Conservation (phyloP, 2,113 vertebrate species). For the Pungitius pungitius region DNA sequence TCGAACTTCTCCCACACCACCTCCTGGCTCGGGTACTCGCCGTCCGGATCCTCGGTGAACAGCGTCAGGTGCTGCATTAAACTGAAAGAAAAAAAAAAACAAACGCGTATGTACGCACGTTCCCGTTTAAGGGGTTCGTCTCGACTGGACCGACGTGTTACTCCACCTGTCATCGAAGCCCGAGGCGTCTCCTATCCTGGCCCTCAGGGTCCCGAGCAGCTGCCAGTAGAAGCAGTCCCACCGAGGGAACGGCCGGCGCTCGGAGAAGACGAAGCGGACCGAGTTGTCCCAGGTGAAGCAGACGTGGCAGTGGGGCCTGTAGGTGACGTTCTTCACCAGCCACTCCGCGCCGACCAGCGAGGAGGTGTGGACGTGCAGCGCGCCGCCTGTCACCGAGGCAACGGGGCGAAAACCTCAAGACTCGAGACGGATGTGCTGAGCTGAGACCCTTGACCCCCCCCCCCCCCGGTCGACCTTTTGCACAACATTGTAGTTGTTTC, state of each 20-base stretch:
- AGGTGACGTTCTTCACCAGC: constrained; percentile 90
- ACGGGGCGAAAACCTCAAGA: neutral
- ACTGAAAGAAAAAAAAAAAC: constrained; percentile 70
- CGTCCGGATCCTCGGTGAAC: constrained; percentile 84
- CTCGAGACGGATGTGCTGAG: neutral
- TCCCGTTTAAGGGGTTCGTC: neutral
- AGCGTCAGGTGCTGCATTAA: constrained; percentile 88
- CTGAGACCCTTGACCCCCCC: neutral
- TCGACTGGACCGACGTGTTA: neutral
- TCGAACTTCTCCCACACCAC: constrained; percentile 88
- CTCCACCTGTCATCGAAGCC: constrained; percentile 86
- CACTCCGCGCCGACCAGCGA: constrained; percentile 84
- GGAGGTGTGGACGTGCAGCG: constrained; percentile 87
- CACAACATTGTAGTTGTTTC: neutral
- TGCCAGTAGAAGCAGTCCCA: constrained; percentile 85
- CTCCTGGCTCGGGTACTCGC: constrained; percentile 81
- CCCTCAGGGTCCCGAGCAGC: constrained; percentile 80
- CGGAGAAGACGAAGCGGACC: constrained; percentile 85
- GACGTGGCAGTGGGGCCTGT: constrained; percentile 87
- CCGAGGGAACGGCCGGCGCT: constrained; percentile 64
- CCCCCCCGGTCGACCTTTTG: too few species aligned
- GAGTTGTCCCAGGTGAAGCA: constrained; percentile 82
- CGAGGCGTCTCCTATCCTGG: constrained; percentile 58
- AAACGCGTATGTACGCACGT: neutral
- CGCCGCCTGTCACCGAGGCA: constrained; percentile 79